These are phyloP conservation scores for Enoplosus armatus DNA, from an alignment of 2,797 vertebrate species.

Conservation along the genomic window DNA sequence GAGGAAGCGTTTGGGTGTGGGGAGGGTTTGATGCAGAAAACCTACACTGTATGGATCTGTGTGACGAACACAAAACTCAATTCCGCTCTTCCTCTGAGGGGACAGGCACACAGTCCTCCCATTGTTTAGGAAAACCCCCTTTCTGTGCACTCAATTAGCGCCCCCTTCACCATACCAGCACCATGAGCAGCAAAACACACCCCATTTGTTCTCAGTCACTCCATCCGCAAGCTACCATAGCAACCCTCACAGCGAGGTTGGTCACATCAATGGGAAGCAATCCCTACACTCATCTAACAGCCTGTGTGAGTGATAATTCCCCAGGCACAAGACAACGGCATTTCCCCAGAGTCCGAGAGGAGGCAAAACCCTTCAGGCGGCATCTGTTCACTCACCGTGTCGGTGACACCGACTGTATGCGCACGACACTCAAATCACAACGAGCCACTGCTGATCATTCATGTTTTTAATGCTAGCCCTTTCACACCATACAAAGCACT, in stretches of 20 bases:
- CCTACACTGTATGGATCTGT: conserved; percentile 28
- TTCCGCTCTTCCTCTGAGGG: conserved; percentile 29
- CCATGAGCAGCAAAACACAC: conserved; percentile 75
- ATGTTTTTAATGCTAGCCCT: conserved; percentile 44
- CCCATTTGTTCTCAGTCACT: conserved; percentile 81
- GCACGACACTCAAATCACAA: conserved; percentile 13
- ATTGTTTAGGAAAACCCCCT: conserved; percentile 72
- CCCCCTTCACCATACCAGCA: conserved; percentile 72
- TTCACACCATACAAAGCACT: neutral
- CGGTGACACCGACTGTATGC: conserved; percentile 33
- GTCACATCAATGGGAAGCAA: conserved; percentile 68
- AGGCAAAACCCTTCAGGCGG: conserved; percentile 36
- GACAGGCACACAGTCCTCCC: conserved; percentile 73
- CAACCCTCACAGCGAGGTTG: conserved; percentile 74
- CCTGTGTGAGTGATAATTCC: conserved; percentile 51
- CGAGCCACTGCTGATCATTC: neutral
- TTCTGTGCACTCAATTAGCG: conserved; percentile 79
- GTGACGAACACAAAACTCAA: conserved; percentile 29
- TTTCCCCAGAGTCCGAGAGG: conserved; percentile 54
- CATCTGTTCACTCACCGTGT: conserved; percentile 45
- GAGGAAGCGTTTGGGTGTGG: conserved; percentile 15
- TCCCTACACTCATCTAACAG: conserved; percentile 62
- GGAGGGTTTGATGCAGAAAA: neutral
- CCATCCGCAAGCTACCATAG: conserved; percentile 80
- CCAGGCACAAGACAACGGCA: conserved; percentile 34